Conservation (phyloP, 2,888 invertebrate genomes). For the Drosophila tanythrix region DNA sequence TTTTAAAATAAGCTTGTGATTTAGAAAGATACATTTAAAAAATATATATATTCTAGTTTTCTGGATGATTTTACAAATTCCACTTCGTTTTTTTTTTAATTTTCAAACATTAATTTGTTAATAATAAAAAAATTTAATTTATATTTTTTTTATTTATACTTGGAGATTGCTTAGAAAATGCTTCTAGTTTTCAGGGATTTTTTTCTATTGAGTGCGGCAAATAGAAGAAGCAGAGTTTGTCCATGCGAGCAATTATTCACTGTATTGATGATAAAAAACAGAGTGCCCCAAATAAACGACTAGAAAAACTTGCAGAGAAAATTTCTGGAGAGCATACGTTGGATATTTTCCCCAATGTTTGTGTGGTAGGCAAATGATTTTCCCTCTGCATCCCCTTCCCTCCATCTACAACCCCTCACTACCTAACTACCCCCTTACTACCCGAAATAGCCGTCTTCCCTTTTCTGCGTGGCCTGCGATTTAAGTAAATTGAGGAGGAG, state of each 20-base stretch:
- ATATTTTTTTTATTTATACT: background rate
- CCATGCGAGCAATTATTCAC: background rate
- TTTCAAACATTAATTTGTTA: too few relatives aligned
- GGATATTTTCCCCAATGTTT: background rate
- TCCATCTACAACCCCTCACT: background rate
- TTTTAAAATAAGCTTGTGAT: too few relatives aligned
- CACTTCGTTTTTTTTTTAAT: too few relatives aligned
- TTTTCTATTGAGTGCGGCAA: background rate
- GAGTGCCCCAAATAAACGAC: background rate
- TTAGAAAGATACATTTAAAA: too few relatives aligned
- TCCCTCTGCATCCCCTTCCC: background rate
- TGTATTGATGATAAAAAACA: background rate
- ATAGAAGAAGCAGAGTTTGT: background rate
- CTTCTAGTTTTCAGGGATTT: background rate
- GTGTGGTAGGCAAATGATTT: background rate
- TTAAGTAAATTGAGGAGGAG: background rate
- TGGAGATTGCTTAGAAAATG: background rate
- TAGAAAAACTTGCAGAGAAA: background rate
- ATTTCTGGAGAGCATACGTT: background rate
- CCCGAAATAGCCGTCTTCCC: background rate
- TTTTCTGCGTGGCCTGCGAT: background rate
- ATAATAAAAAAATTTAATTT: background rate
- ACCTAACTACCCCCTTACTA: background rate
- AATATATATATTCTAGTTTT: too few relatives aligned
- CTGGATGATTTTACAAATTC: too few relatives aligned